phyloP scores from a whole-genome alignment of 2,888 invertebrate genomes.

The Periphyllus acericola region DNA sequence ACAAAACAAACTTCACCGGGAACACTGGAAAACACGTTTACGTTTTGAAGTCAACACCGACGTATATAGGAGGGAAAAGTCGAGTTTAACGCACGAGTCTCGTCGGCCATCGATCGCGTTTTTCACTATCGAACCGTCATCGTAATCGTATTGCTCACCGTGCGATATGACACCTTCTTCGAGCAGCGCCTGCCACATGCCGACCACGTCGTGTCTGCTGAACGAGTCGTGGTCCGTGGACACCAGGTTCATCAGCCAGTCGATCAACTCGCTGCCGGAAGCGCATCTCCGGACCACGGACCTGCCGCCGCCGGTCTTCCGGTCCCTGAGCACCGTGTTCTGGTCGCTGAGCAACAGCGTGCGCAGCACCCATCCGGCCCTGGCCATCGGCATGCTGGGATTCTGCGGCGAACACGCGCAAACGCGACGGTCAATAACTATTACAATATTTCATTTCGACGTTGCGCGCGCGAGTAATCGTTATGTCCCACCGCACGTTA shows the following conservation, averaged over 20 bases:
- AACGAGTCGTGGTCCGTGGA: slow-evolving; percentile 67
- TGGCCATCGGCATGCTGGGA: slow-evolving; percentile 75
- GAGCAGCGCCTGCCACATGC: slow-evolving; percentile 85
- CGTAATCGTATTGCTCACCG: slow-evolving; percentile 70
- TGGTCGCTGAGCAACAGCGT: slow-evolving; percentile 75
- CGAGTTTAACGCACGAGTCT: too few relatives aligned
- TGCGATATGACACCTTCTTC: slow-evolving; percentile 83
- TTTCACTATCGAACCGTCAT: too few relatives aligned
- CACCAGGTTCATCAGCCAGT: slow-evolving; percentile 72
- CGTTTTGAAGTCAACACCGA: too few relatives aligned
- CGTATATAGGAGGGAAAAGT: too few relatives aligned
- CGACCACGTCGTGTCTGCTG: slow-evolving; percentile 77
- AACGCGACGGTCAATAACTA: not conserved
- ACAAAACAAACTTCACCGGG: too few relatives aligned
- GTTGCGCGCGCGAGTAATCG: too few relatives aligned
- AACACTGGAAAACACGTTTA: too few relatives aligned
- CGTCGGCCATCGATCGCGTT: too few relatives aligned
- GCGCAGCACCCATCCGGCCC: slow-evolving; percentile 78
- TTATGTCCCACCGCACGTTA: too few relatives aligned
- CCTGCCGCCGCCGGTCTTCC: slow-evolving; percentile 71
- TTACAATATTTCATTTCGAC: too few relatives aligned
- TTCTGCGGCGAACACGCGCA: slow-evolving; percentile 67
- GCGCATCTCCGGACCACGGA: slow-evolving; percentile 76
- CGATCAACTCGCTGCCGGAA: slow-evolving; percentile 82
- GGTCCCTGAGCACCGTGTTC: slow-evolving; percentile 74